Conservation (phyloP, 2,888 invertebrate genomes). For the Tinea pellionella region DNA sequence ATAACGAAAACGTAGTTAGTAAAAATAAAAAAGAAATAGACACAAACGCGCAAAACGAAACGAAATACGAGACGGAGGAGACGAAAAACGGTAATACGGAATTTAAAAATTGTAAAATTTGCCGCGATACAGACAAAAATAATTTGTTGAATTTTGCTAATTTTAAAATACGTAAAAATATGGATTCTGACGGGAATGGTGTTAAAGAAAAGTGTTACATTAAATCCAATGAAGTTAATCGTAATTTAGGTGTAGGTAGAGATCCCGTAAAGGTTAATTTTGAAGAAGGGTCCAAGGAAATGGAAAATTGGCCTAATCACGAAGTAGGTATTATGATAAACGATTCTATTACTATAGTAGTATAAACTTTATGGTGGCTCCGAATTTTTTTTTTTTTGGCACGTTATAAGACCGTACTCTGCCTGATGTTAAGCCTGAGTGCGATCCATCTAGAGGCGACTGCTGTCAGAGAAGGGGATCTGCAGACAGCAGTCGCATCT, state of each 20-base stretch:
- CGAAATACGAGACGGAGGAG: conserved; percentile 20
- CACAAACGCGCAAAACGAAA: conserved; percentile 13
- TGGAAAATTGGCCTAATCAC: neutral
- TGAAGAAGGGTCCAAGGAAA: conserved; percentile 16
- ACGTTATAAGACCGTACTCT: no score
- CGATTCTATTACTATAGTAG: neutral
- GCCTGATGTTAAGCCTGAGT: no score
- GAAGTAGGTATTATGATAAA: conserved; percentile 8
- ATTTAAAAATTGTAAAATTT: conserved; percentile 35
- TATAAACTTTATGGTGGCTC: neutral
- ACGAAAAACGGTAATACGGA: conserved; percentile 18
- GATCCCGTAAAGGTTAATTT: conserved; percentile 28
- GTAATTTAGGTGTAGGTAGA: conserved; percentile 17
- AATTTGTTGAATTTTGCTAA: conserved; percentile 16
- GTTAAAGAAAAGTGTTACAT: conserved; percentile 15
- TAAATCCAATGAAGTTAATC: neutral
- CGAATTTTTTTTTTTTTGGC: conserved; percentile 27
- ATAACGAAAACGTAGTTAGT: neutral
- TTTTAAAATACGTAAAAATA: conserved; percentile 32
- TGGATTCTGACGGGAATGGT: conserved; percentile 28
- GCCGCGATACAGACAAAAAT: conserved; percentile 25
- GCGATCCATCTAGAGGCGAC: no score
- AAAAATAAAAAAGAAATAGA: neutral
- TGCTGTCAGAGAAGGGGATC: no score
- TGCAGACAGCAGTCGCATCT: no score